These are phyloP conservation scores for Pachycephala philippinensis DNA, from an alignment of 2,113 vertebrate species.

Conservation along the genomic window DNA sequence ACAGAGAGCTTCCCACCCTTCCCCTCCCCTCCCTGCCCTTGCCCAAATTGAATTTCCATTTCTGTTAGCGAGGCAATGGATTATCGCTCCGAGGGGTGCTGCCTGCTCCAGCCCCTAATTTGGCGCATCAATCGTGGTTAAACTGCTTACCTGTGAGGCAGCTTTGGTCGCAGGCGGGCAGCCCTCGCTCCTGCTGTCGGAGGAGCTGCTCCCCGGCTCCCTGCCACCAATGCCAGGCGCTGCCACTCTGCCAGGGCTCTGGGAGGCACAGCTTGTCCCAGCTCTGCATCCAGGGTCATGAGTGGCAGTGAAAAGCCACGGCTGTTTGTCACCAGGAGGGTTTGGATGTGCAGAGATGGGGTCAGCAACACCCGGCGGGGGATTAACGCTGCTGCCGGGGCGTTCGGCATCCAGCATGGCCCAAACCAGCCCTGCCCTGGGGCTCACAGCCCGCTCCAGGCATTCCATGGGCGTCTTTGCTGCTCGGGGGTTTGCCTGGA, in stretches of 20 bases:
- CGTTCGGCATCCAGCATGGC: rapidly evolving
- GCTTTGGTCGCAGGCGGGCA: not conserved
- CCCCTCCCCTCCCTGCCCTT: not conserved
- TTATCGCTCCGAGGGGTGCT: slow-evolving; percentile 31
- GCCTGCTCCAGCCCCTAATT: not conserved
- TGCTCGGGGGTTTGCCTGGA: not conserved
- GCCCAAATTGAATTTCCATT: slow-evolving; percentile 69
- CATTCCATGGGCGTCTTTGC: not conserved
- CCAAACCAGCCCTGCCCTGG: rapidly evolving
- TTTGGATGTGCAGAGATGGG: not conserved
- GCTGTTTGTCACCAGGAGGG: not conserved
- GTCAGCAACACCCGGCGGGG: rapidly evolving
- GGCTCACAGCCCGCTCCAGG: not conserved
- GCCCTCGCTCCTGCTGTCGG: not conserved
- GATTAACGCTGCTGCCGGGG: not conserved
- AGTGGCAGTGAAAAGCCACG: rapidly evolving
- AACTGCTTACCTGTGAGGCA: not conserved
- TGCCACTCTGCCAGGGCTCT: not conserved
- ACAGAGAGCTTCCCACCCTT: not conserved
- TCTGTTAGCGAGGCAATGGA: slow-evolving; percentile 1
- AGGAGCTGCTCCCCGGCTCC: not conserved
- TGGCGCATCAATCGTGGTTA: not conserved
- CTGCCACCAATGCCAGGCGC: rapidly evolving
- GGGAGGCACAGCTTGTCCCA: not conserved
- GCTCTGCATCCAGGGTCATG: rapidly evolving